Conservation (phyloP, 2,888 invertebrate species). For the Papilio gigon region DNA sequence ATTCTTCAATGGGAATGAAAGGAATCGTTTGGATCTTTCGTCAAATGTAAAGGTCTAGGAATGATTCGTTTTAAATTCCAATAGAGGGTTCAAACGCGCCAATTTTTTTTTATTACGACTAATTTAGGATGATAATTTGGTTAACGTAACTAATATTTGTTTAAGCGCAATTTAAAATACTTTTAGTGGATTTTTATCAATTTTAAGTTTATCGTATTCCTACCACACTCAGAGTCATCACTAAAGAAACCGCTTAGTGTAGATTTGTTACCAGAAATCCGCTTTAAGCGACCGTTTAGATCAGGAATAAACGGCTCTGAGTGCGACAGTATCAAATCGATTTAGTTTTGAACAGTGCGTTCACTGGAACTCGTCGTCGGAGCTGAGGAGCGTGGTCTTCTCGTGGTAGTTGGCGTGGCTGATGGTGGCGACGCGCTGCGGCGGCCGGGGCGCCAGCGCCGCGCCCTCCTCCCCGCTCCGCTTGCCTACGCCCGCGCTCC, state of each 20-base stretch:
- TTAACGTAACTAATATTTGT: too few species aligned
- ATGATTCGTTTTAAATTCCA: too few species aligned
- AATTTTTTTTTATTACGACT: too few species aligned
- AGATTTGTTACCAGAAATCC: background rate
- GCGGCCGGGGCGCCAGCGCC: constrained; percentile 82
- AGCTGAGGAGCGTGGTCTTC: constrained; percentile 97
- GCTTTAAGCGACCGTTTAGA: background rate
- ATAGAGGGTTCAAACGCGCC: too few species aligned
- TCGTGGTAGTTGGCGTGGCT: constrained; percentile 93
- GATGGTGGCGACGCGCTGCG: constrained; percentile 90
- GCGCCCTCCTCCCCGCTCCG: constrained; percentile 74
- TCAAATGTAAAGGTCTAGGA: background rate
- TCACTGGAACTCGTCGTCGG: constrained; percentile 97
- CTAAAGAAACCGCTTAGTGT: background rate
- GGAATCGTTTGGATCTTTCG: background rate
- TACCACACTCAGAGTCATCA: background rate
- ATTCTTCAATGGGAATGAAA: background rate
- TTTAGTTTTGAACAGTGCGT: constrained; percentile 33
- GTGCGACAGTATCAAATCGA: background rate
- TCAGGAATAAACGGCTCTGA: background rate
- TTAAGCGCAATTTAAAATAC: background rate
- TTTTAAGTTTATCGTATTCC: background rate
- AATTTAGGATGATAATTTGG: background rate
- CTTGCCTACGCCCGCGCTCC: constrained; percentile 63
- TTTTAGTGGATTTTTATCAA: background rate